Evolutionary conservation across 37 sponge, comb jelly and placozoan species (phyloP), one percentile per base, ranked within the genome.

Genomic region (Corticium candelabrum): DNA sequence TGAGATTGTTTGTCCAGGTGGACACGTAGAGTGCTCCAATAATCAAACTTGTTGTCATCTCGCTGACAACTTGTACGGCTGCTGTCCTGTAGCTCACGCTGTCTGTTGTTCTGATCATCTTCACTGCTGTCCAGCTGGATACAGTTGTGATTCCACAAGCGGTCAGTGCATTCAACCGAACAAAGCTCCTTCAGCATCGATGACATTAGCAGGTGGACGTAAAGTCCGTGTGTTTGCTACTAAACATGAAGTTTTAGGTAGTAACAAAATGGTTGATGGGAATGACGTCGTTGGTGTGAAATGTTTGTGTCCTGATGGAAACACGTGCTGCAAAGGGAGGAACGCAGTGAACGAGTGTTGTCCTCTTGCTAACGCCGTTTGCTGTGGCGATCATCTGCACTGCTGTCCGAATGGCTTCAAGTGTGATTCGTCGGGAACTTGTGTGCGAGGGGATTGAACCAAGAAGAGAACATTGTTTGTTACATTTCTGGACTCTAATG

Each of bases 291-390:
- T n/a, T n/a, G n/a, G n/a, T n/a, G n/a, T n/a, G n/a, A n/a, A n/a
- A n/a, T n/a, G n/a, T n/a, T n/a, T n/a, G n/a, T n/a, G n/a, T n/a
- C n/a, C n/a, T n/a, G n/a, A n/a, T n/a, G n/a, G n/a, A n/a, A n/a
- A n/a, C 68, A 93, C 94, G 34, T 93, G 94, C 35, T 93, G 94
- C 68, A 32, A 75, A 39, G 32, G 80, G 36, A 15, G 79, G 0
- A 69, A 40, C 4, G 86, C 73, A 1, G 7, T 33, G 37, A 76
- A 76, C 74, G 40, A 81, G 34, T 82, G 87, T 37, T 86, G 87
- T 67, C 87, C 77, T 1, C 67, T 82, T 11, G 36, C 70, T 4
- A 40, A 83, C 7, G 82, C 87, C 39, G 78, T 77, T 2, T 82
- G 82, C 74, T 86, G 82, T 67, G 57, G 68, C 29, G 79, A 86